Evolutionary conservation across 2,888 invertebrate species (phyloP), one percentile per base, ranked within the genome.

Genomic region (Drosophila kokeensis): DNA sequence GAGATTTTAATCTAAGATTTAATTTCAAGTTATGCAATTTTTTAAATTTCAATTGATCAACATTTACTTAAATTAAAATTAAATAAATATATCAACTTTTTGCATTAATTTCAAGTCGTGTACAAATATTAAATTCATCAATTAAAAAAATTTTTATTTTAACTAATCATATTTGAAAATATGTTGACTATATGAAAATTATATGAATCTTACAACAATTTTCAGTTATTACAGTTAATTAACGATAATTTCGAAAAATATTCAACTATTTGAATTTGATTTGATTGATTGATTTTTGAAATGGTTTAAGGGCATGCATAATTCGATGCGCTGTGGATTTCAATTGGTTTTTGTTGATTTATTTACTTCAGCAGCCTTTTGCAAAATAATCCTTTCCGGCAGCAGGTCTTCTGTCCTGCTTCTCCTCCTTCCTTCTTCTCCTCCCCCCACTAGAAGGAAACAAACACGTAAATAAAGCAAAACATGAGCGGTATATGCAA

Each of bases 381-480:
- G 78, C 76, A 82, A 76, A 80, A 81, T 89, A 89, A 89, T 87
- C 87, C 79, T 83, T 89, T 89, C 87, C 84, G 81, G 76, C 88
- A 81, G 81, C 76, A 73, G 71, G 74, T 72, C 75, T 50, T 15
- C 57, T 11, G 32, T 32, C 11, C 32, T 11, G 10, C 11, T 32
- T 7, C 45, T n/a, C n/a, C n/a, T n/a, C n/a, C n/a, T n/a, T n/a
- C n/a, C n/a, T n/a, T n/a, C 29, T 6, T 10, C 52, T 10, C 10
- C 30, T 4, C 30, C 6, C 40, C 38, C 29, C 61, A 18, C 27
- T 29, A 24, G 27, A 53, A 38, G 13, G 49, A 40, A 32, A 64
- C 42, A 36, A 64, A 64, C 15, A 40, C 15, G 24, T 15, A 45
- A 45, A 45, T 24, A 24, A 15, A 8, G 15, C 13, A 32, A 40